Conservation (phyloP, 1,140 invertebrate genomes). For the Cydia amplana region DNA sequence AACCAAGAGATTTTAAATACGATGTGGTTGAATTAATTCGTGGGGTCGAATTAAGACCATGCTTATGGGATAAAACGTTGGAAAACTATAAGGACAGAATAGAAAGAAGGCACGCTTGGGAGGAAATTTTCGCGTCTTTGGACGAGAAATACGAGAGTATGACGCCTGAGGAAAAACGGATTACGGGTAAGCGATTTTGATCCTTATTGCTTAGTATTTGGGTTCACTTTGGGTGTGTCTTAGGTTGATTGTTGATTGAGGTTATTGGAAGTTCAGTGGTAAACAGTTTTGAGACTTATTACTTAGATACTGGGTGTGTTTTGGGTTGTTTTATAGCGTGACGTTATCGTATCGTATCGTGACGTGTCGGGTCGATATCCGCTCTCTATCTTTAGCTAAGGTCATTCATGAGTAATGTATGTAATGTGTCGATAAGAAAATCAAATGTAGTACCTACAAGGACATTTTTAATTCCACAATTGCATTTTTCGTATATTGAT, state of each 20-base stretch:
- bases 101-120: constrained; percentile 64
- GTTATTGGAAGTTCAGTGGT: constrained; percentile 39
- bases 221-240: background rate
- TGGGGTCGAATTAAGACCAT: constrained; percentile 55
- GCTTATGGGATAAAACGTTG: constrained; percentile 66
- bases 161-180: constrained; percentile 55
- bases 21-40: constrained; percentile 60
- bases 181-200: constrained; percentile 50
- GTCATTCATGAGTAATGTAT: no score
- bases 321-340: background rate
- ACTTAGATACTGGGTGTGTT: background rate
- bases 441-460: no score
- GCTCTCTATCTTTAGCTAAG: background rate
- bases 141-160: constrained; percentile 62
- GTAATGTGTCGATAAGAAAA: no score
- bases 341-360: constrained; percentile 3
- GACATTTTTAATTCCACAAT: no score
- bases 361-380: constrained; percentile 17
- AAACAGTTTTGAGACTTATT: constrained; percentile 38
- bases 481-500: no score
- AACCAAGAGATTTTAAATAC: constrained; percentile 60
- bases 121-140: constrained; percentile 61
- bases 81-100: constrained; percentile 68
- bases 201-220: background rate
- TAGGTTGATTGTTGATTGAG: background rate